A percentile compares a stretch with the other conserved stretches of the same genome.
phyloP scores from a whole-genome alignment of 2,888 invertebrate genomes.

The Dicyrtomina minuta region DNA sequence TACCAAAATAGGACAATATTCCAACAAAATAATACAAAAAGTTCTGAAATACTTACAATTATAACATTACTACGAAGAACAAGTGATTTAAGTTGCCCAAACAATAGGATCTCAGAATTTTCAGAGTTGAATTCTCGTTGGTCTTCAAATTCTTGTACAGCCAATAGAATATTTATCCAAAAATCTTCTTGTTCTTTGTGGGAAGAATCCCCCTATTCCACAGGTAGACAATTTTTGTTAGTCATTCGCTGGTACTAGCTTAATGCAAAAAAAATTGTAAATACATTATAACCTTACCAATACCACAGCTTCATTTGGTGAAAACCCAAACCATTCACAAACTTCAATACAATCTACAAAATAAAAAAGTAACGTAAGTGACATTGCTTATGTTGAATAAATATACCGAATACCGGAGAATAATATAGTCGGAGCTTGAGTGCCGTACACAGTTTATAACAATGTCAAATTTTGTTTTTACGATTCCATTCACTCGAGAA shows the following conservation, averaged over 20 bases:
- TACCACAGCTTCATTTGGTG: slow-evolving; percentile 13
- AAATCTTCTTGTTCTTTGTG: slow-evolving; percentile 7
- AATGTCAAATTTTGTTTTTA: too few species aligned
- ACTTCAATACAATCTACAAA: slow-evolving; percentile 24
- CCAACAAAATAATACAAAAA: too few species aligned
- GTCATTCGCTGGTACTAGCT: too few species aligned
- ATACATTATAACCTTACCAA: slow-evolving; percentile 13
- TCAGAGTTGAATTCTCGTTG: slow-evolving; percentile 6
- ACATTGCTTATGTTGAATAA: neutral
- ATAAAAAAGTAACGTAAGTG: neutral
- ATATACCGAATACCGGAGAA: too few species aligned
- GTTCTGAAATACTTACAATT: slow-evolving; percentile 17
- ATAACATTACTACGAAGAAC: slow-evolving; percentile 25
- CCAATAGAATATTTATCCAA: slow-evolving; percentile 17
- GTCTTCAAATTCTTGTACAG: slow-evolving; percentile 14
- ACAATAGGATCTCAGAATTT: slow-evolving; percentile 27
- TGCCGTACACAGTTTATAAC: too few species aligned
- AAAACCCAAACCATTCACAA: slow-evolving; percentile 27
- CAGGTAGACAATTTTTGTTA: too few species aligned
- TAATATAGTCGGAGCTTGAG: too few species aligned
- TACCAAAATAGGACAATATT: too few species aligned
- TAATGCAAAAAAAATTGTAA: too few species aligned
- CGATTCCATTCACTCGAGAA: too few species aligned
- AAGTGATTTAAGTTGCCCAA: slow-evolving; percentile 25
- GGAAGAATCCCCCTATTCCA: slow-evolving; percentile 9